Evolutionary conservation across 1,140 invertebrate species (phyloP).

Genomic region (Heliconius hermathena): DNA sequence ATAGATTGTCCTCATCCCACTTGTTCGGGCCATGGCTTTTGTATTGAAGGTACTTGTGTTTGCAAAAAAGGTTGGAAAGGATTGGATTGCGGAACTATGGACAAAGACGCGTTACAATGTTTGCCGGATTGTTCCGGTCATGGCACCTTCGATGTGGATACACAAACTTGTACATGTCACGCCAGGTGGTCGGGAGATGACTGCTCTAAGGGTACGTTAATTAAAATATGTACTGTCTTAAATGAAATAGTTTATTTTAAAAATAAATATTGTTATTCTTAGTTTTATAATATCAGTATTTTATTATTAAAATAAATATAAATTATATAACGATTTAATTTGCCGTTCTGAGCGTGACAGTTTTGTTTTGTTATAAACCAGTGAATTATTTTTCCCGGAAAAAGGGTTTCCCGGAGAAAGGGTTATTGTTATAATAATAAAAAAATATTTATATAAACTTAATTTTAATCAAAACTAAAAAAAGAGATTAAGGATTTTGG

Average conservation of each 20-base stretch:
- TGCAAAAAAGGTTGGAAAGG: constrained; percentile 99
- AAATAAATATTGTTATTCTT: background rate
- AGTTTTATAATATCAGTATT: too few relatives aligned
- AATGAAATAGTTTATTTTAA: background rate
- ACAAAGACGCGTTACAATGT: constrained; percentile 96
- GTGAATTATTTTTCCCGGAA: too few relatives aligned
- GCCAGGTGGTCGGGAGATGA: constrained; percentile 96
- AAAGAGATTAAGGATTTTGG: too few relatives aligned
- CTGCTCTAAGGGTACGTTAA: constrained; percentile 91
- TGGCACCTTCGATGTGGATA: constrained; percentile 96
- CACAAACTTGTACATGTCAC: constrained; percentile 95
- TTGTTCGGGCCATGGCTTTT: constrained; percentile 97
- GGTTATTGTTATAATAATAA: too few relatives aligned
- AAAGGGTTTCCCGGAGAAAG: too few relatives aligned
- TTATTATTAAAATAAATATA: too few relatives aligned
- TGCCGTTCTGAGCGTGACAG: too few relatives aligned
- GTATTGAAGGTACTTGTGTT: constrained; percentile 96
- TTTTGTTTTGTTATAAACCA: too few relatives aligned
- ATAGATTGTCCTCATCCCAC: constrained; percentile 97
- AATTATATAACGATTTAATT: too few relatives aligned
- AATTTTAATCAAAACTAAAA: too few relatives aligned
- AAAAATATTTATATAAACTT: too few relatives aligned
- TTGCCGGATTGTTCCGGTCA: constrained; percentile 96
- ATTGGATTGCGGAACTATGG: constrained; percentile 93
- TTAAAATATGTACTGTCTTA: background rate